A percentile compares a stretch with the other conserved stretches of the same genome.
Evolutionary conservation across 2,113 vertebrate genomes (phyloP).

Genomic region (Otolemur garnettii): DNA sequence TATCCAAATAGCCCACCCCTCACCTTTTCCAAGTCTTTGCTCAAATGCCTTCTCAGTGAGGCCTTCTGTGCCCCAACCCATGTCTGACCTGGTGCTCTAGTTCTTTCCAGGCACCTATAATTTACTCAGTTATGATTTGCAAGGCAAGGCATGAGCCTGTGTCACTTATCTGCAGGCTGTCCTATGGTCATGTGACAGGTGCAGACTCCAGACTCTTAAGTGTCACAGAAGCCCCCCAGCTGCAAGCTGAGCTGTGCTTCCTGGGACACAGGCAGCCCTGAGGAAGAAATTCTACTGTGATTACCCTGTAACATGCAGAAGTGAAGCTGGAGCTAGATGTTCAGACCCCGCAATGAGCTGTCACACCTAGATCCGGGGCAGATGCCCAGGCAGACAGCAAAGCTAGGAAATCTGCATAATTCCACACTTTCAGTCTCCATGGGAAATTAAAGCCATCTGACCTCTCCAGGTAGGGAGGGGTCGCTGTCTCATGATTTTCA

Average conservation of each 20-base stretch:
- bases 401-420: rapidly evolving
- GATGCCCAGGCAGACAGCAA: background rate
- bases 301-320: background rate
- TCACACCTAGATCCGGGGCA: background rate
- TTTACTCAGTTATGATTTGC: background rate
- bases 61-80: background rate
- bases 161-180: background rate
- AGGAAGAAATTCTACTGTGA: background rate
- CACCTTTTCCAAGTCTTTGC: background rate
- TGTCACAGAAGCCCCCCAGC: background rate
- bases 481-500: rapidly evolving
- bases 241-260: background rate
- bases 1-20: background rate
- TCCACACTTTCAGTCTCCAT: background rate
- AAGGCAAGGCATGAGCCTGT: background rate
- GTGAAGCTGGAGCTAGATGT: background rate
- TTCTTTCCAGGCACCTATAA: background rate
- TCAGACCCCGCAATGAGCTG: background rate
- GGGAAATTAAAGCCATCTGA: background rate
- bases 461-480: background rate
- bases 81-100: background rate
- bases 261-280: background rate
- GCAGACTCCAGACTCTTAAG: background rate
- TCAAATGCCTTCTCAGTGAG: background rate
- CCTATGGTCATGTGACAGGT: rapidly evolving